Evolutionary conservation across 2,888 invertebrate genomes (phyloP).

Genomic region (Scaeva pyrastri): DNA sequence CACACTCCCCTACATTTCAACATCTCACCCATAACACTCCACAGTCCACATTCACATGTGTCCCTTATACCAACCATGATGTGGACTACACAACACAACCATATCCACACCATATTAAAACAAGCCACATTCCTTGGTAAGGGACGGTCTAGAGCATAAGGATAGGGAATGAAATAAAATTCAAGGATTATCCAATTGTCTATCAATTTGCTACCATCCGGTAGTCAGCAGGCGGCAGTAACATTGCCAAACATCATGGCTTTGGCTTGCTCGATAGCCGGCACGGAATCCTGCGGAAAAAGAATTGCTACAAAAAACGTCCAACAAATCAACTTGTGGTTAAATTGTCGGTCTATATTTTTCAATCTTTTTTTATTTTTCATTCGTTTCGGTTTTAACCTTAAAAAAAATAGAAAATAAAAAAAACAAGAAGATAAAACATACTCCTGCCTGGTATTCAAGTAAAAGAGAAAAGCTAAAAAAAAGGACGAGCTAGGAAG

Average conservation of each 20-base stretch:
- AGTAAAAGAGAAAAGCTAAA: not conserved
- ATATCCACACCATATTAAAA: conserved; percentile 16
- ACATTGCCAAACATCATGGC: conserved; percentile 26
- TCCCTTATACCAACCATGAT: no score
- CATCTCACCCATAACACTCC: not conserved
- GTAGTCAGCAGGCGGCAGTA: no score
- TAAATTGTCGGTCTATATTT: conserved; percentile 39
- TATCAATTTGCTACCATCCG: conserved; percentile 71
- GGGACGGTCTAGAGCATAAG: no score
- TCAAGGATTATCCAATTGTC: conserved; percentile 71
- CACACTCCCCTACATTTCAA: not conserved
- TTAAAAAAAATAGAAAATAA: conserved; percentile 1
- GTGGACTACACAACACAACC: not conserved
- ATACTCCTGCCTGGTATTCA: not conserved
- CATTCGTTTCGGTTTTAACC: not conserved
- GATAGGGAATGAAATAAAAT: conserved; percentile 49
- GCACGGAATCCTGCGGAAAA: conserved; percentile 8
- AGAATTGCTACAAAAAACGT: conserved; percentile 20
- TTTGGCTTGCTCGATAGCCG: not conserved
- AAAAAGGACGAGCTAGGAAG: not conserved
- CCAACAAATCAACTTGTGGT: conserved; percentile 55
- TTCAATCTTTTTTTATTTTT: not conserved
- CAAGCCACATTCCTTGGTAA: not conserved
- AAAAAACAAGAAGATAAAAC: not conserved
- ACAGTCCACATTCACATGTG: no score